Conservation (phyloP, 2,888 invertebrate genomes). For the Aspidiotus rigidus region DNA sequence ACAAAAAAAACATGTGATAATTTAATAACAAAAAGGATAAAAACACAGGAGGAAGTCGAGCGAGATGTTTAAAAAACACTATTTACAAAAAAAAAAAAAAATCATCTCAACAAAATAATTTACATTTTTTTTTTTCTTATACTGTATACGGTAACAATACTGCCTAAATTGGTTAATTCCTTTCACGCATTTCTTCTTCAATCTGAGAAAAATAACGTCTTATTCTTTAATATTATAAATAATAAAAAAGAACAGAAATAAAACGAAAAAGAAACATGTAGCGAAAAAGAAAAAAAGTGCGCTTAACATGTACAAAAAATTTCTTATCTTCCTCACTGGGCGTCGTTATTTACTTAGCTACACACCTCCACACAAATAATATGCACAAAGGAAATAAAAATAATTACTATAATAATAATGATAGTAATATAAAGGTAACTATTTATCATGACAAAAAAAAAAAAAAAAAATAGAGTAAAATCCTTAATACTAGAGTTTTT, state of each 20-base stretch:
- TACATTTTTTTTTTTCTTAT: conserved; percentile 3
- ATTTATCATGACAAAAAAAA: background rate
- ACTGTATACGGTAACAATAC: conserved; percentile 29
- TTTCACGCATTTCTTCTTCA: background rate
- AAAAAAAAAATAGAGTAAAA: background rate
- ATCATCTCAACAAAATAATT: conserved; percentile 13
- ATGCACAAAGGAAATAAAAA: background rate
- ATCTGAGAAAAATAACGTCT: conserved; percentile 6
- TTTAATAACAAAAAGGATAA: conserved; percentile 7
- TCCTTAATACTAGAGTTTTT: background rate
- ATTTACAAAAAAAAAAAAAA: conserved; percentile 9
- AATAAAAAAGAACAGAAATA: background rate
- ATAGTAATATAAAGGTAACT: background rate
- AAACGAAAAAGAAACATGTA: background rate
- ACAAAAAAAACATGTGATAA: background rate
- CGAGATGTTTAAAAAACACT: background rate
- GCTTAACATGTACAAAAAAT: background rate
- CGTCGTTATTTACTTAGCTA: background rate
- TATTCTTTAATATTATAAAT: conserved; percentile 1
- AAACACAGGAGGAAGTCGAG: background rate
- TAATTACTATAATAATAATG: background rate
- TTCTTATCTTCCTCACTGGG: background rate
- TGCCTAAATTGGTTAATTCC: conserved; percentile 22
- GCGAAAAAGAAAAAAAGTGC: background rate
- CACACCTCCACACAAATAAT: background rate